Base-by-base conservation (phyloP, 2,888 invertebrate species). In the Drosophila merina region DNA sequence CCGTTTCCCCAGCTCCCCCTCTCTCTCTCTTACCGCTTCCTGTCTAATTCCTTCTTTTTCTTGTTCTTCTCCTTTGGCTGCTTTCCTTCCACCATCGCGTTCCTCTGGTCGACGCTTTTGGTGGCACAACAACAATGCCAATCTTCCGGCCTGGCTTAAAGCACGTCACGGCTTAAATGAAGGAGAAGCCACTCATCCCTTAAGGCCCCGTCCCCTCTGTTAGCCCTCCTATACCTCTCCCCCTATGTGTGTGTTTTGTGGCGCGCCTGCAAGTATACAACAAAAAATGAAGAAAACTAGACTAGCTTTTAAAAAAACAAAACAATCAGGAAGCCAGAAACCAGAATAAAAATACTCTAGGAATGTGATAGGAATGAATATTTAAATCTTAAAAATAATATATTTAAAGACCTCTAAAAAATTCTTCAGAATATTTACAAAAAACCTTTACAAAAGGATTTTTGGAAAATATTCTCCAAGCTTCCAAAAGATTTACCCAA, bases 141-240 rank as follows among this genome's bases (percentile, higher is more conserved):
- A 58, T 62, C 60, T 42, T 48, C 48, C 63, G 45, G 63, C 58
- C 40, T 48, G 47, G 51, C 74, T 67, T 58, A 51, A 59, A 69
- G 72, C 56, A 70, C 68, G 58, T 58, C 68, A 59, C 69, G 47
- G 68, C 68, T 68, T 68, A 68, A 68, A 48, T 47, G 68, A 42
- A 48, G 47, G 54, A 44, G 47, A 40, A 31, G 14, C 42, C 63
- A 45, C 45, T 44, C 7, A 5, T 44, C 28, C 12, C 38, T 14
- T 3, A 8, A 20, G 9, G 28, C n/a, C 57, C 25, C 38, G 33
- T 30, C 50, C 33, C 10, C 36, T 9, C 26, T 1, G 33, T 33
- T n/a, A n/a, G n/a, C 2, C 20, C 20, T n/a, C n/a, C n/a, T n/a
- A n/a, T n/a, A n/a, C 20, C 20, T 33, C 14, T 14, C 0, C 33